Evolutionary conservation across 2,113 vertebrate genomes (phyloP).

Genomic region (Centropus bengalensis): DNA sequence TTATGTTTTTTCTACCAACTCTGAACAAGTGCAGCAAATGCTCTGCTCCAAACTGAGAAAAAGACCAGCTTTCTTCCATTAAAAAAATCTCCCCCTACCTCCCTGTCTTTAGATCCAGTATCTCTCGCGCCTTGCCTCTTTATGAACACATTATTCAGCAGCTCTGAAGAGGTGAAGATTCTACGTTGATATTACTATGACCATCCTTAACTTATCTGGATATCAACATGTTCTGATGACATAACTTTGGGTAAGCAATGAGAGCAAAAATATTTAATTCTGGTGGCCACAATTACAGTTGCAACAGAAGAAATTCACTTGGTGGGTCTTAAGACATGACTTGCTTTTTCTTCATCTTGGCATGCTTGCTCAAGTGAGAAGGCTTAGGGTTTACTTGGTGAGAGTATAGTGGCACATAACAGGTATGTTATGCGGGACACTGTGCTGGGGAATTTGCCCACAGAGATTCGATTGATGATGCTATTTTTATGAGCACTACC

Average conservation of each 20-base stretch:
- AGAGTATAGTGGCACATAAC: not conserved
- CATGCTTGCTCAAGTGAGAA: not conserved
- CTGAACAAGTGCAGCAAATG: not conserved
- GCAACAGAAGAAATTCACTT: not conserved
- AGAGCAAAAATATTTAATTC: not conserved
- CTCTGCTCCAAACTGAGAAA: not conserved
- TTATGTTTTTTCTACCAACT: not conserved
- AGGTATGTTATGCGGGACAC: not conserved
- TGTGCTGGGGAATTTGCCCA: not conserved
- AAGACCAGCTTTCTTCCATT: not conserved
- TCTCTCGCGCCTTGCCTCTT: not conserved
- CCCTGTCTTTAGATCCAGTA: not conserved
- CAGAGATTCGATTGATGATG: not conserved
- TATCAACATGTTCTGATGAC: not conserved
- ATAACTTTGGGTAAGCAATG: not conserved
- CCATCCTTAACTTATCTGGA: not conserved
- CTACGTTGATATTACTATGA: not conserved
- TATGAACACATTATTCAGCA: not conserved
- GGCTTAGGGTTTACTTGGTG: not conserved
- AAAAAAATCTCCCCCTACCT: not conserved
- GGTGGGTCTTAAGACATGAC: not conserved
- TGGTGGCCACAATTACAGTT: not conserved
- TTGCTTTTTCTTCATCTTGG: not conserved
- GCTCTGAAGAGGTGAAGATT: not conserved
- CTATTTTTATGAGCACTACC: not conserved